These are phyloP conservation scores for Prorops nasuta DNA, from an alignment of 1,140 invertebrate genomes.

Conservation along the genomic window DNA sequence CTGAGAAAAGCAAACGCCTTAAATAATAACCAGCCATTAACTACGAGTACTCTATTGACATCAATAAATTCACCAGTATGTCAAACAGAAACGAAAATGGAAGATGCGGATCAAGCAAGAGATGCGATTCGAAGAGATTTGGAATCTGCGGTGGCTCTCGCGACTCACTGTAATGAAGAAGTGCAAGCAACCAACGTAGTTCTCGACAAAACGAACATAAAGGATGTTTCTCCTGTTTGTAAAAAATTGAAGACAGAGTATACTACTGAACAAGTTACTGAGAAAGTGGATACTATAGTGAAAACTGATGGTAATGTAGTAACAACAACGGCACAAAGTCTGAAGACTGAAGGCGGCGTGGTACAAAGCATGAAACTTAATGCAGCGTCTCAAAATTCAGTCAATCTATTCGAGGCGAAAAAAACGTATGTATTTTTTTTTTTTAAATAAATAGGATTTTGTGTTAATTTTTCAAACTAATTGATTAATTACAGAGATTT, in stretches of 20 bases:
- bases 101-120: constrained; percentile 43
- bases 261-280: constrained; percentile 34
- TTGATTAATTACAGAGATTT: constrained; percentile 11
- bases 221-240: constrained; percentile 12
- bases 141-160: constrained; percentile 59
- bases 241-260: constrained; percentile 45
- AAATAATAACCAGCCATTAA: constrained; percentile 37
- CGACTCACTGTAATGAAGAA: constrained; percentile 58
- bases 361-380: constrained; percentile 45
- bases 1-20: constrained; percentile 63
- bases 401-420: constrained; percentile 34
- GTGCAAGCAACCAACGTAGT: constrained; percentile 48
- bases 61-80: constrained; percentile 1
- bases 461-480: neutral
- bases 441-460: constrained; percentile 3
- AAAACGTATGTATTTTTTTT: constrained; percentile 27
- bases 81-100: constrained; percentile 21
- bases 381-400: constrained; percentile 33
- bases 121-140: constrained; percentile 63
- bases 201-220: constrained; percentile 30
- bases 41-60: neutral
- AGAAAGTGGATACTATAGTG: constrained; percentile 23
- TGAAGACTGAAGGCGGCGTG: constrained; percentile 46
- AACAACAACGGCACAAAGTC: constrained; percentile 42
- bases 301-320: constrained; percentile 38